phyloP scores from a whole-genome alignment of 2,113 vertebrate species.

The Brachionichthys hirsutus region DNA sequence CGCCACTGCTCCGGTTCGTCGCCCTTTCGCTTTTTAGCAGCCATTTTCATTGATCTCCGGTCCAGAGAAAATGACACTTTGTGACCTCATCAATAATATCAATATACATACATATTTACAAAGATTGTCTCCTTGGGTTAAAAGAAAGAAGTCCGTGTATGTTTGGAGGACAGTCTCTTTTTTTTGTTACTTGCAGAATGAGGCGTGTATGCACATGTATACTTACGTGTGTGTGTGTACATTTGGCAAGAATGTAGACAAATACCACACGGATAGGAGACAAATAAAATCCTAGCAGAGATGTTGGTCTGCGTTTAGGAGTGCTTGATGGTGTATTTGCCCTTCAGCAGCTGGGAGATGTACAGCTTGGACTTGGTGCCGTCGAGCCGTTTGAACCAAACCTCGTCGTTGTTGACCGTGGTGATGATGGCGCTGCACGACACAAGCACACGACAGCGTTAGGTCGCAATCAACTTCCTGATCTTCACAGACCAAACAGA shows the following conservation, averaged over 20 bases:
- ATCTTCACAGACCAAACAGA: background rate
- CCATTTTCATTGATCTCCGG: conserved; percentile 52
- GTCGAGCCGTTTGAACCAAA: conserved; percentile 96
- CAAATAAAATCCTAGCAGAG: conserved; percentile 11
- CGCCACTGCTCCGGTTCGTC: conserved; percentile 16
- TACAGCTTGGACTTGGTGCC: conserved; percentile 98
- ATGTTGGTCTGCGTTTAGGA: conserved; percentile 56
- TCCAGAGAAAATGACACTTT: conserved; percentile 66
- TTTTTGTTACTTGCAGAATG: background rate
- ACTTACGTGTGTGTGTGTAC: conserved; percentile 6
- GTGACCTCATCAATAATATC: conserved; percentile 52
- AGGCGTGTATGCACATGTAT: background rate
- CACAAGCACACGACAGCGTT: background rate
- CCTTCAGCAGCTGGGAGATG: conserved; percentile 97
- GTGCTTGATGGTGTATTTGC: conserved; percentile 97
- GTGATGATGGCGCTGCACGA: conserved; percentile 90
- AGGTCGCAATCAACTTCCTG: background rate
- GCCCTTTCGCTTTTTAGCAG: conserved; percentile 48
- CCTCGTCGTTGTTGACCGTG: conserved; percentile 96
- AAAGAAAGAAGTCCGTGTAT: conserved; percentile 1
- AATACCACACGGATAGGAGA: conserved; percentile 12
- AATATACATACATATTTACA: conserved; percentile 70
- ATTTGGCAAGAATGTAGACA: conserved; percentile 24
- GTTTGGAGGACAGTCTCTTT: background rate
- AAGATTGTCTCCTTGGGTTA: conserved; percentile 4